Evolutionary conservation across 2,113 vertebrate genomes (phyloP).

Genomic region (Anguilla rostrata): DNA sequence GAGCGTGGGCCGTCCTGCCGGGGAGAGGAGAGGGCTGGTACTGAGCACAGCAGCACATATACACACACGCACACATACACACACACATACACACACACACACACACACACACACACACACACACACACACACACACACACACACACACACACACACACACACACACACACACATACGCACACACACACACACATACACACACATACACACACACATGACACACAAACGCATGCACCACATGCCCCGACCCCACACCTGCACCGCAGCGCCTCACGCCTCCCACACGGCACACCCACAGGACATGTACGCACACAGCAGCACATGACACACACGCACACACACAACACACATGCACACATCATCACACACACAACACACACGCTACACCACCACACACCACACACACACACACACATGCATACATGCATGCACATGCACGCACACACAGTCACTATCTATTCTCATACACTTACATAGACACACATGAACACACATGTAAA

Average conservation of each 20-base stretch:
- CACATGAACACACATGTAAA: neutral
- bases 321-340: neutral
- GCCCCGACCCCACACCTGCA: no score
- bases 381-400: no score
- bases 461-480: neutral
- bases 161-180: no score
- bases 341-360: no score
- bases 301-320: no score
- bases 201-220: no score
- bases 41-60: neutral
- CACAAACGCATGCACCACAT: neutral
- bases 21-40: slow-evolving; percentile 30
- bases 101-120: neutral
- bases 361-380: no score
- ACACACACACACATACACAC: neutral
- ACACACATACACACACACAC: neutral
- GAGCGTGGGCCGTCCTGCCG: slow-evolving; percentile 89
- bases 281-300: no score
- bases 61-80: neutral
- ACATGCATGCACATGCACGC: neutral
- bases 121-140: neutral
- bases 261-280: no score
- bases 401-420: neutral
- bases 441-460: no score
- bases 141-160: neutral